phyloP scores from a whole-genome alignment of 2,888 invertebrate species.

The Tridacna gigas region DNA sequence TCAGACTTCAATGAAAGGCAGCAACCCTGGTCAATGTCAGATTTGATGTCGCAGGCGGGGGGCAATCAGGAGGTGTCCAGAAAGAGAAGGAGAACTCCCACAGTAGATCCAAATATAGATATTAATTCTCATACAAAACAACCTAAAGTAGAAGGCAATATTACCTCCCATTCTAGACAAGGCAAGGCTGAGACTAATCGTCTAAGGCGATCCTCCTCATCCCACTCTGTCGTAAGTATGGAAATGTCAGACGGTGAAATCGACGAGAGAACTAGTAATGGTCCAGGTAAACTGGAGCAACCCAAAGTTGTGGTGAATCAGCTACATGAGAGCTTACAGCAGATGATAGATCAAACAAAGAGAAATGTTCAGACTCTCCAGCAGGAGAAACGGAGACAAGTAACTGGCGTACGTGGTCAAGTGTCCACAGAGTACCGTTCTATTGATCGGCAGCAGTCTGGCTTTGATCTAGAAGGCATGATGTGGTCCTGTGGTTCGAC shows the following conservation, averaged over 20 bases:
- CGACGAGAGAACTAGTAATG: slow-evolving; percentile 36
- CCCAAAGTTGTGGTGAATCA: slow-evolving; percentile 39
- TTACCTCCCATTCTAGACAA: slow-evolving; percentile 60
- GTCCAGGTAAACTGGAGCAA: slow-evolving; percentile 31
- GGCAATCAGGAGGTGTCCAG: slow-evolving; percentile 44
- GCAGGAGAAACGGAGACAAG: slow-evolving; percentile 19
- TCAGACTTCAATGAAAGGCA: slow-evolving; percentile 45
- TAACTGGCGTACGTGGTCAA: not conserved
- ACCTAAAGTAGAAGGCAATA: slow-evolving; percentile 43
- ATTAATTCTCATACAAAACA: slow-evolving; percentile 60
- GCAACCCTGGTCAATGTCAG: slow-evolving; percentile 67
- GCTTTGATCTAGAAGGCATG: slow-evolving; percentile 64
- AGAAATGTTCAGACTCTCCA: slow-evolving; percentile 16
- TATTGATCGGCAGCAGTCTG: slow-evolving; percentile 59
- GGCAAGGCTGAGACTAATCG: slow-evolving; percentile 55
- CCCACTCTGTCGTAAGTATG: slow-evolving; percentile 70
- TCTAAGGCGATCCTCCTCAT: slow-evolving; percentile 62
- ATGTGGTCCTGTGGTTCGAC: slow-evolving; percentile 50
- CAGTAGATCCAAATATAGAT: slow-evolving; percentile 51
- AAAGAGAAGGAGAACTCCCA: slow-evolving; percentile 65
- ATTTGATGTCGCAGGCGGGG: slow-evolving; percentile 49
- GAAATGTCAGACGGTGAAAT: slow-evolving; percentile 65
- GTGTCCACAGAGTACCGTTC: not conserved
- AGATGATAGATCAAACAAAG: slow-evolving; percentile 35
- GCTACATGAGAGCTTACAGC: slow-evolving; percentile 44